These are phyloP conservation scores for Pediacus dermestoides DNA, from an alignment of 2,888 invertebrate genomes.

Conservation along the genomic window DNA sequence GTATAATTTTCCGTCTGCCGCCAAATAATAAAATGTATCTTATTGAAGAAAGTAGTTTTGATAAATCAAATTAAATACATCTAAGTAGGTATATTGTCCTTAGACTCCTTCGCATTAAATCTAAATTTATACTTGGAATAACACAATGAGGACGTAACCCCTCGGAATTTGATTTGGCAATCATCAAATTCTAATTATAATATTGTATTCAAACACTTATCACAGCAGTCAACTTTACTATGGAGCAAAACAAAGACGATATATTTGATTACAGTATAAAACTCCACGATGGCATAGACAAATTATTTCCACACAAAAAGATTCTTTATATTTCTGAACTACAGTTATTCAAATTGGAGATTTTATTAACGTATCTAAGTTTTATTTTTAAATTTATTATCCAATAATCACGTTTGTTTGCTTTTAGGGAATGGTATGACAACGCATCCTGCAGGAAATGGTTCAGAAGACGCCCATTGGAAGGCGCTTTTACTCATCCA, in stretches of 20 bases:
- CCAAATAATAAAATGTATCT: too few relatives aligned
- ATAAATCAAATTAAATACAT: too few relatives aligned
- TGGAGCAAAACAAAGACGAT: slow-evolving; percentile 27
- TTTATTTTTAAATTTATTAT: slow-evolving; percentile 3
- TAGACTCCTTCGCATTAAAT: too few relatives aligned
- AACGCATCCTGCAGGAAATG: slow-evolving; percentile 85
- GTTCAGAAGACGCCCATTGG: slow-evolving; percentile 79
- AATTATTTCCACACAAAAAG: slow-evolving; percentile 29
- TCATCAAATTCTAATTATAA: too few relatives aligned
- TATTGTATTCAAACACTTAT: too few relatives aligned
- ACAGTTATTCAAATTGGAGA: slow-evolving; percentile 29
- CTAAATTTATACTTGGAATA: too few relatives aligned
- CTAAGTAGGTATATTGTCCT: too few relatives aligned
- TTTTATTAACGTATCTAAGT: slow-evolving; percentile 24
- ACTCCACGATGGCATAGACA: slow-evolving; percentile 27
- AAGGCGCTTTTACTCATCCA: slow-evolving; percentile 85
- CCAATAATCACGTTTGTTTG: background rate
- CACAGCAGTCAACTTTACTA: too few relatives aligned
- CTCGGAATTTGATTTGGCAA: too few relatives aligned
- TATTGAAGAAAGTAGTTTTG: too few relatives aligned
- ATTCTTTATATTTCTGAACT: slow-evolving; percentile 30
- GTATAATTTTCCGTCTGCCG: too few relatives aligned
- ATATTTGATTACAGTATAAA: slow-evolving; percentile 29
- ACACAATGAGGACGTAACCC: too few relatives aligned
- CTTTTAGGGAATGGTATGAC: slow-evolving; percentile 76